Base-by-base conservation (phyloP, 2,797 vertebrate species). In the Syngnathus acus region DNA sequence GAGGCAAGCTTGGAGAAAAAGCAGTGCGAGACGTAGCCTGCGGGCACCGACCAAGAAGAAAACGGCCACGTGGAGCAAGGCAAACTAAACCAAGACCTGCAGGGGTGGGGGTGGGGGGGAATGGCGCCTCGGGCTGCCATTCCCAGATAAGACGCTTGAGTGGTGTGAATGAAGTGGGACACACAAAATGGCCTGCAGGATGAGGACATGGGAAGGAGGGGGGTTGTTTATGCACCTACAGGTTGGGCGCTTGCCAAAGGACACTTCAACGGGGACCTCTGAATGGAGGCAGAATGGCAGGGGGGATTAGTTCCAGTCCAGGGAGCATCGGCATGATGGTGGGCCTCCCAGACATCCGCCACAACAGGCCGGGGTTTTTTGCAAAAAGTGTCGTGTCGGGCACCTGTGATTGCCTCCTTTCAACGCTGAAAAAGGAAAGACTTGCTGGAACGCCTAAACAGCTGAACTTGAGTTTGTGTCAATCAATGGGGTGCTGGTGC, bases 211-310 rank as follows among this genome's bases (percentile, higher is more conserved):
- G 21, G 17, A 10, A 23, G 6, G 23, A 6, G 23, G 50, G 11
- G 65, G 61, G 62, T 68, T 79, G 82, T 86, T 86, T 89, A 86
- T 82, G 85, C 83, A 76, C 68, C 79, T 80, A 80, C 84, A 84
- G 84, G 73, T 68, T 54, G 48, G 43, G 37, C 6, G 10, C 53
- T 50, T 39, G 39, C 68, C 66, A 58, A 14, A 74, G 62, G 59
- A 70, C 68, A 74, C 76, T 66, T 70, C 73, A 68, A 57, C 26
- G 26, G 14, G 54, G 26, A 17, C 26, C 54, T 32, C 68, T 77
- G 68, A 64, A 65, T 64, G 74, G 72, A 65, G 70, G 42, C 37
- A 55, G 53, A 13, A 48, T 57, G 67, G 40, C 32, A n/a, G 62
- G 39, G n/a, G 39, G 48, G 76, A 69, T 85, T 82, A 82, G 74